phyloP scores from a whole-genome alignment of 2,113 vertebrate genomes.

The Pristiophorus japonicus region DNA sequence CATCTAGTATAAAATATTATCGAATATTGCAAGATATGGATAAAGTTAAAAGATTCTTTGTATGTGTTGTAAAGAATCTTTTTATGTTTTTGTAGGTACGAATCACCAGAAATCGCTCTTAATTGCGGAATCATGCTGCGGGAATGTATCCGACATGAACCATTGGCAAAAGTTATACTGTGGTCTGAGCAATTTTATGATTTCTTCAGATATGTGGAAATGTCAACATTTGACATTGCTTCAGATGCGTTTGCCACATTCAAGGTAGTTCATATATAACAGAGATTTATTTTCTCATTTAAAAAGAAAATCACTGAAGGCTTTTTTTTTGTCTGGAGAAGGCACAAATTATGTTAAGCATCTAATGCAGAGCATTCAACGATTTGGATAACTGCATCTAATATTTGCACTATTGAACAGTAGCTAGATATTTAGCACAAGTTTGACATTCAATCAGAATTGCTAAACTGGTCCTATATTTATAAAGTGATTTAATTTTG shows the following conservation, averaged over 20 bases:
- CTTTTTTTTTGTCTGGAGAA: not conserved
- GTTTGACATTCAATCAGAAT: not conserved
- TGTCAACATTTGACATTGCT: constrained; percentile 79
- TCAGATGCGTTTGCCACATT: constrained; percentile 77
- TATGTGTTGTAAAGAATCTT: not conserved
- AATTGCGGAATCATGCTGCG: constrained; percentile 79
- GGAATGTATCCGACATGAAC: constrained; percentile 75
- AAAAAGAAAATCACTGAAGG: not conserved
- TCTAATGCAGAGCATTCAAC: not conserved
- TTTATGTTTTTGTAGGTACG: constrained; percentile 56
- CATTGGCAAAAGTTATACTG: constrained; percentile 75
- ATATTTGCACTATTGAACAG: not conserved
- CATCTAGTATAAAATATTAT: not conserved
- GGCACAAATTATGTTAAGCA: not conserved
- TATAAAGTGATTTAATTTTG: not conserved
- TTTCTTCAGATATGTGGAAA: constrained; percentile 80
- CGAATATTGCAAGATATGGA: not conserved
- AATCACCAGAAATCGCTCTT: constrained; percentile 74
- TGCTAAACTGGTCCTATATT: not conserved
- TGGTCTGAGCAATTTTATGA: constrained; percentile 79
- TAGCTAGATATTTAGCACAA: not conserved
- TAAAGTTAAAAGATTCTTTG: not conserved
- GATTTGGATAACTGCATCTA: not conserved
- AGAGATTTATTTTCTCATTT: not conserved
- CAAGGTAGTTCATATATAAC: constrained; percentile 58